These are phyloP conservation scores for Sebastes kiyomatsui DNA, from an alignment of 2,797 vertebrate species.

Conservation along the genomic window DNA sequence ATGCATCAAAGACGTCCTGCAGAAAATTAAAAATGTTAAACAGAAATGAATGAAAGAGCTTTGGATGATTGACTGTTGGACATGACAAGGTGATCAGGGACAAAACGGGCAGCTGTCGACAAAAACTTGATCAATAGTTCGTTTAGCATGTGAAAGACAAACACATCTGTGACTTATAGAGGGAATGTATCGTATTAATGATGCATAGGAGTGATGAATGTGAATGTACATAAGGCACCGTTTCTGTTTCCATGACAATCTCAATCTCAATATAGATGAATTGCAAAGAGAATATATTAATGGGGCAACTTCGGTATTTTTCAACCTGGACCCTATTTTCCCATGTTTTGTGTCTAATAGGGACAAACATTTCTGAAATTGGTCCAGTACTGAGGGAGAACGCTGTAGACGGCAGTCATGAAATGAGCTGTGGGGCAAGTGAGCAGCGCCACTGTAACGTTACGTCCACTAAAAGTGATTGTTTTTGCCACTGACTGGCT, in stretches of 20 bases:
- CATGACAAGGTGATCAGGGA: background rate
- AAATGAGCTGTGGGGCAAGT: background rate
- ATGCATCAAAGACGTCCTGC: background rate
- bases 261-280: background rate
- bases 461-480: background rate
- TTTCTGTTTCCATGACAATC: background rate
- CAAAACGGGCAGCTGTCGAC: background rate
- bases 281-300: constrained; percentile 5
- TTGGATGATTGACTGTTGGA: background rate
- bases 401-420: too few species aligned
- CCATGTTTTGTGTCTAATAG: background rate
- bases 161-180: background rate
- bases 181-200: background rate
- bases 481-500: background rate
- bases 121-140: background rate
- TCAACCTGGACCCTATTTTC: background rate
- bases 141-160: background rate
- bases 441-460: background rate
- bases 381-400: too few species aligned
- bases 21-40: background rate
- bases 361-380: background rate
- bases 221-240: background rate
- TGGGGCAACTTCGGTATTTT: too few species aligned
- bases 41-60: background rate
- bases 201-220: background rate